Conservation (phyloP, 1,140 invertebrate species). For the Rhyacophila brunnea region DNA sequence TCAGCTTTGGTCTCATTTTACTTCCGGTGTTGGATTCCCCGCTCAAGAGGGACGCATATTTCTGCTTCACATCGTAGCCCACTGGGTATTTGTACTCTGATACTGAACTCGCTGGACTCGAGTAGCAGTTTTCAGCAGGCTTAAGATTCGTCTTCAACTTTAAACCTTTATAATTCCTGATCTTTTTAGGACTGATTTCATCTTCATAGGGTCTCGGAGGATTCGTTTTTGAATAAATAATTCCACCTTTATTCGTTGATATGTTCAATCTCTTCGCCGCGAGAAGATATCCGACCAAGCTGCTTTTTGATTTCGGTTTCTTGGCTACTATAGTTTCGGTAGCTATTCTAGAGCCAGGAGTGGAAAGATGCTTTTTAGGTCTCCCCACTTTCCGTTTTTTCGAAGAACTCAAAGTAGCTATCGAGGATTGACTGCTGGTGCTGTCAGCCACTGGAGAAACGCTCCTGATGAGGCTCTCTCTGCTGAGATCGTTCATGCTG, state of each 20-base stretch:
- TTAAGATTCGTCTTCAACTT: constrained; percentile 28
- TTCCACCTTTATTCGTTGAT: constrained; percentile 52
- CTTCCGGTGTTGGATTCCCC: constrained; percentile 45
- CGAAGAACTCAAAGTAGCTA: constrained; percentile 55
- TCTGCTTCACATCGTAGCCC: constrained; percentile 32
- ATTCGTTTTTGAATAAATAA: constrained; percentile 51
- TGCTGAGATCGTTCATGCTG: constrained; percentile 13
- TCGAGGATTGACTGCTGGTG: constrained; percentile 28
- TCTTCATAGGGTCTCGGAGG: constrained; percentile 48
- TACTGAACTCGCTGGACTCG: constrained; percentile 26
- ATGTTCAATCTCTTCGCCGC: constrained; percentile 61
- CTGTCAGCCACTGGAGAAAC: constrained; percentile 30
- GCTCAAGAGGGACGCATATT: constrained; percentile 29
- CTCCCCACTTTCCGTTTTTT: constrained; percentile 83
- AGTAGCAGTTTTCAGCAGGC: constrained; percentile 24
- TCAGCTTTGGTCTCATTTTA: constrained; percentile 67
- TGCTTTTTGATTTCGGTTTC: constrained; percentile 66
- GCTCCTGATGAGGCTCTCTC: constrained; percentile 15
- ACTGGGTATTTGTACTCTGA: constrained; percentile 32
- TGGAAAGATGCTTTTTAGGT: constrained; percentile 70
- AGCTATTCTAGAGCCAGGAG: constrained; percentile 56
- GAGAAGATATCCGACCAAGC: constrained; percentile 63
- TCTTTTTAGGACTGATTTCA: constrained; percentile 22
- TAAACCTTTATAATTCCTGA: constrained; percentile 20
- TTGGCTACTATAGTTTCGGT: constrained; percentile 81